phyloP scores from a whole-genome alignment of 2,113 vertebrate genomes.

The Pyxicephalus adspersus region DNA sequence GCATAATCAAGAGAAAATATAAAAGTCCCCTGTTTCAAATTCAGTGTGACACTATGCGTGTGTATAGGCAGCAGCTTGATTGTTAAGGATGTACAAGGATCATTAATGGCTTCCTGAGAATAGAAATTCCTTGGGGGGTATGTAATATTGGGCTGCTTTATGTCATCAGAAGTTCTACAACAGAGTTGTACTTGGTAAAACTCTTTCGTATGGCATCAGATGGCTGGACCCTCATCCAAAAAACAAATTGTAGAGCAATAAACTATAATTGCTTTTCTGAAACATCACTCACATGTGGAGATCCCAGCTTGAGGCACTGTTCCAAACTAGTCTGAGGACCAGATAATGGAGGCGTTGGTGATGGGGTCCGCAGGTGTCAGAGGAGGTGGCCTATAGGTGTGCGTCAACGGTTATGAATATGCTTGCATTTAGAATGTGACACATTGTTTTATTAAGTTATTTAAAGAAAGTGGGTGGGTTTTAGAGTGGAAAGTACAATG shows the following conservation, averaged over 20 bases:
- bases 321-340: constrained; percentile 18
- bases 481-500: background rate
- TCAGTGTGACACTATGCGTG: constrained; percentile 84
- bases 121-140: constrained; percentile 60
- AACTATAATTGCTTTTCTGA: constrained; percentile 32
- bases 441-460: background rate
- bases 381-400: constrained; percentile 13
- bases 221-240: constrained; percentile 34
- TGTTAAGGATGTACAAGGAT: constrained; percentile 75
- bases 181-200: constrained; percentile 39
- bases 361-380: constrained; percentile 8
- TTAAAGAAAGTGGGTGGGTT: background rate
- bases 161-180: constrained; percentile 41
- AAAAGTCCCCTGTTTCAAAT: constrained; percentile 85
- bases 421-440: background rate
- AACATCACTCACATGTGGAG: constrained; percentile 24
- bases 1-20: constrained; percentile 80
- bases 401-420: background rate
- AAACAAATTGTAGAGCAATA: constrained; percentile 30
- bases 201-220: constrained; percentile 16
- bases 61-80: constrained; percentile 77
- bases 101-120: constrained; percentile 70
- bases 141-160: constrained; percentile 5
- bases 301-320: constrained; percentile 2
- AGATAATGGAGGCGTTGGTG: constrained; percentile 22